phyloP scores from a whole-genome alignment of 2,113 vertebrate species.

The Lophochroa leadbeateri region DNA sequence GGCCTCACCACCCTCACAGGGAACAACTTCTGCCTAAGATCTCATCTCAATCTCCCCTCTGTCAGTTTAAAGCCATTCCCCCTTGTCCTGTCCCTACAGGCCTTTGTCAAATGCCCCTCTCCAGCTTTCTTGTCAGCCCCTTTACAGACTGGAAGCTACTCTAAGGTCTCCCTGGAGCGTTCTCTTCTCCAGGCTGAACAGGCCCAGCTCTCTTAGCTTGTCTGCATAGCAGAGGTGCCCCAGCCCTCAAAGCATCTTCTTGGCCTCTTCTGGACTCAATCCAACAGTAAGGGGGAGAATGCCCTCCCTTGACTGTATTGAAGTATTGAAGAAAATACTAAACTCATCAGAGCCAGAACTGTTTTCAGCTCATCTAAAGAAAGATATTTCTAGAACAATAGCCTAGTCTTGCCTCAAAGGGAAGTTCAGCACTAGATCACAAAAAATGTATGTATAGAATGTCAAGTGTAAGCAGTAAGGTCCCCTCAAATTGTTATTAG shows the following conservation, averaged over 20 bases:
- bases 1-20: neutral
- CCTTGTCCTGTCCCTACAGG: neutral
- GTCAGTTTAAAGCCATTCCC: neutral
- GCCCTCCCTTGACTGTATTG: neutral
- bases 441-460: neutral
- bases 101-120: neutral
- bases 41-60: neutral
- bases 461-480: neutral
- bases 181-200: neutral
- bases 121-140: neutral
- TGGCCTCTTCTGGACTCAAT: neutral
- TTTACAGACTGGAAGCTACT: neutral
- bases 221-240: neutral
- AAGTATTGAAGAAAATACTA: neutral
- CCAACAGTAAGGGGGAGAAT: neutral
- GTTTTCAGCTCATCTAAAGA: neutral
- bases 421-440: neutral
- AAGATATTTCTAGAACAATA: neutral
- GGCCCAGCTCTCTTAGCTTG: neutral
- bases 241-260: neutral
- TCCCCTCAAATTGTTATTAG: neutral
- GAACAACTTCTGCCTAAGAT: neutral
- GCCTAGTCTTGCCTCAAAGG: neutral
- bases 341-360: neutral
- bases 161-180: neutral